Evolutionary conservation across 2,113 vertebrate species (phyloP).

Genomic region (Thalassoma bifasciatum): DNA sequence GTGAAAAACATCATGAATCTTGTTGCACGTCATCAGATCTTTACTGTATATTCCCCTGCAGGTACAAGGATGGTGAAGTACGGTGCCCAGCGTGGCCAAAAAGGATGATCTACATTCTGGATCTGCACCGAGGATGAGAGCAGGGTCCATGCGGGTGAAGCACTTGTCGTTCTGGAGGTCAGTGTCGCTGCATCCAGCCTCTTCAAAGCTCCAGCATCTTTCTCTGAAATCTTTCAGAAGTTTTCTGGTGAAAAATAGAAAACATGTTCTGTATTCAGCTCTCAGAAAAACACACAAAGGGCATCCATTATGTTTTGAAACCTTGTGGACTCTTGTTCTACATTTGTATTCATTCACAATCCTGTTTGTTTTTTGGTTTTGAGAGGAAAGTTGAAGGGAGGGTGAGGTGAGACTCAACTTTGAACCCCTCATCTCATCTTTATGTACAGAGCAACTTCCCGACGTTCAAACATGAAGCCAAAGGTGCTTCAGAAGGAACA

Average conservation of each 20-base stretch:
- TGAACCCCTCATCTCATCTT: too few relatives aligned
- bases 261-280: background rate
- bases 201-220: constrained; percentile 85
- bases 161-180: constrained; percentile 77
- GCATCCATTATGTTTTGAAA: background rate
- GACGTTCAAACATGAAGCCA: too few relatives aligned
- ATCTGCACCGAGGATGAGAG: constrained; percentile 79
- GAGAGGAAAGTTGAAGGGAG: too few relatives aligned
- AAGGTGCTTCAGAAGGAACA: too few relatives aligned
- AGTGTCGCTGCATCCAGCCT: constrained; percentile 66
- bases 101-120: constrained; percentile 88
- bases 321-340: background rate
- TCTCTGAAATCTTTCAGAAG: constrained; percentile 79
- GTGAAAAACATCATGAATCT: constrained; percentile 86
- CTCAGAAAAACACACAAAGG: background rate
- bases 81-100: constrained; percentile 84
- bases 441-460: too few relatives aligned
- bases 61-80: constrained; percentile 84
- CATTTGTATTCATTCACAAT: too few relatives aligned
- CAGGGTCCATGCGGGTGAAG: constrained; percentile 71
- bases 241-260: constrained; percentile 72
- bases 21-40: constrained; percentile 80
- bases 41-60: constrained; percentile 72
- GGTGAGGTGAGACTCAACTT: too few relatives aligned
- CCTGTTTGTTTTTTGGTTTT: too few relatives aligned